These are phyloP conservation scores for Ostrea edulis DNA, from an alignment of 1,140 invertebrate species.

Conservation along the genomic window DNA sequence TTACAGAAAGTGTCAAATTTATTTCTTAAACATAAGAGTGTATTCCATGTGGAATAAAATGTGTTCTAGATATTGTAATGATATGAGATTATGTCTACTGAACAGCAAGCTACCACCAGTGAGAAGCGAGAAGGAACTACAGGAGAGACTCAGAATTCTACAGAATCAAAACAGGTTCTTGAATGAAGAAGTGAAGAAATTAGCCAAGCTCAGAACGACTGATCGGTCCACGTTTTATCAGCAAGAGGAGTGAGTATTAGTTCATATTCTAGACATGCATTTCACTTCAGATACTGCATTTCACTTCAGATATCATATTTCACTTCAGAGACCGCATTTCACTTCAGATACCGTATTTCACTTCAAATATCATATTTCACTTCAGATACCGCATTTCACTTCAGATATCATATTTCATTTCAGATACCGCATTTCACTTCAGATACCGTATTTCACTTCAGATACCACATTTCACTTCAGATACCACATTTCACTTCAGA, in stretches of 20 bases:
- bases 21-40: too few relatives aligned
- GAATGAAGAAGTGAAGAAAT: slow-evolving; percentile 79
- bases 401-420: too few relatives aligned
- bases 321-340: too few relatives aligned
- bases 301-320: too few relatives aligned
- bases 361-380: not conserved
- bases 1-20: not conserved
- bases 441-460: not conserved
- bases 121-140: slow-evolving; percentile 68
- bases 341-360: not conserved
- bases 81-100: not conserved
- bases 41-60: too few relatives aligned
- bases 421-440: not conserved
- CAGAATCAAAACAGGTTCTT: slow-evolving; percentile 81
- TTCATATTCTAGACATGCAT: not conserved
- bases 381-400: not conserved
- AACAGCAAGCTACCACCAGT: slow-evolving; percentile 39
- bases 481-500: not conserved
- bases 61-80: too few relatives aligned
- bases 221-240: slow-evolving; percentile 69
- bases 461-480: not conserved
- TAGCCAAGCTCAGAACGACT: slow-evolving; percentile 73
- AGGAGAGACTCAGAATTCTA: slow-evolving; percentile 77
- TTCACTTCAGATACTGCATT: not conserved
- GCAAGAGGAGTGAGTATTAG: slow-evolving; percentile 71